These are phyloP conservation scores for Mareca strepera DNA, from an alignment of 2,797 vertebrate species.

Conservation along the genomic window DNA sequence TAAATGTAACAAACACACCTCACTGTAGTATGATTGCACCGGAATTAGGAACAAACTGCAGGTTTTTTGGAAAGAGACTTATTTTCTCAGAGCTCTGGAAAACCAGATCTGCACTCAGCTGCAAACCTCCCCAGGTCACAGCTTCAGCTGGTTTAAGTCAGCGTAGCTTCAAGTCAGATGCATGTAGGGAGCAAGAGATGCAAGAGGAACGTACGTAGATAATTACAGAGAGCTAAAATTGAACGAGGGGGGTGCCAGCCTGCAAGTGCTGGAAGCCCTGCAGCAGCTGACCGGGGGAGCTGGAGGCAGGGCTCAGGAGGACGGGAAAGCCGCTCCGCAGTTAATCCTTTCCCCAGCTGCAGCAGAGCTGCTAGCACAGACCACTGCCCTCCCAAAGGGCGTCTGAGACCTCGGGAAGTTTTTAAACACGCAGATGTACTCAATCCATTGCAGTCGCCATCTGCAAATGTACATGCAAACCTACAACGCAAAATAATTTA, in stretches of 20 bases:
- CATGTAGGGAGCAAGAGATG: rapidly evolving
- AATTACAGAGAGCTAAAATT: not conserved
- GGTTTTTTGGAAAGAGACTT: not conserved
- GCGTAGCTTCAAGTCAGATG: rapidly evolving
- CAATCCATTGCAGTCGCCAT: not conserved
- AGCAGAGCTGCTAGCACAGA: rapidly evolving
- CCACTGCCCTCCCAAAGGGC: rapidly evolving
- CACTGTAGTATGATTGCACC: not conserved
- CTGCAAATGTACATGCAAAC: not conserved
- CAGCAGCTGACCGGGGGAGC: not conserved
- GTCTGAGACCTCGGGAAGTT: rapidly evolving
- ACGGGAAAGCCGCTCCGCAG: not conserved
- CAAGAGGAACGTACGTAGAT: not conserved
- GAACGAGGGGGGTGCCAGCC: not conserved
- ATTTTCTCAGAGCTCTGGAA: not conserved
- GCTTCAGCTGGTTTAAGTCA: not conserved
- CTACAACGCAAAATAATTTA: not conserved
- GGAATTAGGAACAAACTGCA: not conserved
- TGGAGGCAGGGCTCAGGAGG: not conserved
- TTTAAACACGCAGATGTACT: not conserved
- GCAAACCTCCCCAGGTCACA: not conserved
- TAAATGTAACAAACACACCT: not conserved
- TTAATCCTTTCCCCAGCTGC: not conserved
- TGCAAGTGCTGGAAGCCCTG: not conserved
- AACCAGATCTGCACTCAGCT: rapidly evolving